These are phyloP conservation scores for Rissa tridactyla DNA, from an alignment of 2,113 vertebrate genomes.

Conservation along the genomic window DNA sequence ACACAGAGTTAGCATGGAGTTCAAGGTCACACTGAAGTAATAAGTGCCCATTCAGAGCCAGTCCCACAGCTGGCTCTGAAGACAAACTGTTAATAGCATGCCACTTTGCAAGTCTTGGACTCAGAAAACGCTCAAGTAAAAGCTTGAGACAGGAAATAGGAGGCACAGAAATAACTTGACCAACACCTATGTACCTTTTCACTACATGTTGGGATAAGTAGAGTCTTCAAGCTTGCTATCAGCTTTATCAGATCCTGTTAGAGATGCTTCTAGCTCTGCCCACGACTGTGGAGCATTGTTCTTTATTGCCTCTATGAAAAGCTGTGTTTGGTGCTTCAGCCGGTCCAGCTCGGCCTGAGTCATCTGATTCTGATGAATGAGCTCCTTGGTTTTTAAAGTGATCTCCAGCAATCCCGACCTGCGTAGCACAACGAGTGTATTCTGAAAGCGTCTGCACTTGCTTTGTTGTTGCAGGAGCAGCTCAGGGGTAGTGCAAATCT, in stretches of 20 bases:
- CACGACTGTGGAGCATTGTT: slow-evolving; percentile 85
- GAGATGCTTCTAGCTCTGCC: slow-evolving; percentile 83
- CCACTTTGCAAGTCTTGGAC: background rate
- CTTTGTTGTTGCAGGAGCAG: slow-evolving; percentile 61
- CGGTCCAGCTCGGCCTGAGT: slow-evolving; percentile 85
- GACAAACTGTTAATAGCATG: background rate
- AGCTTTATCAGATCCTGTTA: slow-evolving; percentile 52
- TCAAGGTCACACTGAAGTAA: background rate
- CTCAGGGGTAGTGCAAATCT: slow-evolving; percentile 64
- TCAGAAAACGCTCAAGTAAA: slow-evolving; percentile 23
- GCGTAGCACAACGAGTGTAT: slow-evolving; percentile 86
- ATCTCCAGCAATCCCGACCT: slow-evolving; percentile 87
- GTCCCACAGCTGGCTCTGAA: background rate
- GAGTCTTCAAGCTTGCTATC: slow-evolving; percentile 27
- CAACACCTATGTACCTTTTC: background rate
- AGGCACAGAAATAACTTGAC: slow-evolving; percentile 38
- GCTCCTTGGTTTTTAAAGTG: slow-evolving; percentile 91
- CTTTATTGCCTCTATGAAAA: slow-evolving; percentile 84
- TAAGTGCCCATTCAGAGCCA: background rate
- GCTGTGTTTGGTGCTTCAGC: slow-evolving; percentile 85
- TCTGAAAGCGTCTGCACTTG: slow-evolving; percentile 86
- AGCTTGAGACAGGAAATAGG: slow-evolving; percentile 20
- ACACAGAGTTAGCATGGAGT: background rate
- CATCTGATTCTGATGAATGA: slow-evolving; percentile 88
- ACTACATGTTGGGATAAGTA: slow-evolving; percentile 57